Evolutionary conservation across 2,888 invertebrate species (phyloP).

Genomic region (Eristalinus aeneus): DNA sequence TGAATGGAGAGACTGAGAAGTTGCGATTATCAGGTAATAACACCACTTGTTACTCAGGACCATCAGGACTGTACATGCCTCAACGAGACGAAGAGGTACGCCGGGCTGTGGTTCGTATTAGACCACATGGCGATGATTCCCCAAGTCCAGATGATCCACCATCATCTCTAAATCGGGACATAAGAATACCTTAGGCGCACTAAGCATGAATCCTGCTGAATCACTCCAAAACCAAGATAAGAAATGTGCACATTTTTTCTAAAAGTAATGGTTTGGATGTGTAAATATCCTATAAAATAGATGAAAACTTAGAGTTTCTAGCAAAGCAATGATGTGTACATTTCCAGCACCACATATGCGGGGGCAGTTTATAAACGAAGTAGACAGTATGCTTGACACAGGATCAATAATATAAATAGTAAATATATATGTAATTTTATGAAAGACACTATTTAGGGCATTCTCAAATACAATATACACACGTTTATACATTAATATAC

Average conservation of each 20-base stretch:
- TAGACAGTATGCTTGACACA: conserved; percentile 39
- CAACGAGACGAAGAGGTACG: conserved; percentile 82
- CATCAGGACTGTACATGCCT: conserved; percentile 80
- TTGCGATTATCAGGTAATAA: conserved; percentile 83
- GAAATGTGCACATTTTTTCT: not conserved
- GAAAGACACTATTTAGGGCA: conserved; percentile 64
- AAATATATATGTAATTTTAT: conserved; percentile 23
- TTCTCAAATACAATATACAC: conserved; percentile 48
- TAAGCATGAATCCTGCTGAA: conserved; percentile 5
- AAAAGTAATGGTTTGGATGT: not conserved
- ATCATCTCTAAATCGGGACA: conserved; percentile 83
- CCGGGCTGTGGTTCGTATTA: conserved; percentile 85
- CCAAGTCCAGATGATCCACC: conserved; percentile 87
- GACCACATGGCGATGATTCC: conserved; percentile 85
- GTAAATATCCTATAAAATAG: not conserved
- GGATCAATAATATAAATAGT: conserved; percentile 23
- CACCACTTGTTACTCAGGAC: conserved; percentile 78
- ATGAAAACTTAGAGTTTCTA: conserved; percentile 6
- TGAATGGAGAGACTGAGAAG: conserved; percentile 85
- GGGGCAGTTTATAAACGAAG: not conserved
- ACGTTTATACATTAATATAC: conserved; percentile 44
- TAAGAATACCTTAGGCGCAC: conserved; percentile 82
- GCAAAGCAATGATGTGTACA: conserved; percentile 2
- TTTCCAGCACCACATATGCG: conserved; percentile 20
- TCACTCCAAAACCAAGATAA: not conserved